Evolutionary conservation across 1,140 invertebrate species (phyloP).

Genomic region (Drosophila lacteicornis): DNA sequence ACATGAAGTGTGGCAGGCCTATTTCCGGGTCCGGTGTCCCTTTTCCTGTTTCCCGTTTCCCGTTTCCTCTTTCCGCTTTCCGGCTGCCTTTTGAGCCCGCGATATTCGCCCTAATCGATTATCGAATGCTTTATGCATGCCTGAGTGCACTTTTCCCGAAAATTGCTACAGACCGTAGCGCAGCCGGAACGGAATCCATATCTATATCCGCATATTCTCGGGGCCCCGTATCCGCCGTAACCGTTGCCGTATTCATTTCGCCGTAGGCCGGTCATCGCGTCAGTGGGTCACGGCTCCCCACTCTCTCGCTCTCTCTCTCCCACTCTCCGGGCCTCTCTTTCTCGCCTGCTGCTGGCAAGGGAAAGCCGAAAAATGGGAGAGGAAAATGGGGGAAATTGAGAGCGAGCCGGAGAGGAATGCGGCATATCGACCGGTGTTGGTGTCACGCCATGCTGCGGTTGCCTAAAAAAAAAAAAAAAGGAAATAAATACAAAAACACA

Average conservation of each 20-base stretch:
- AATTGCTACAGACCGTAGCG: conserved; percentile 13
- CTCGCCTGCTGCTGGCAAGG: not conserved
- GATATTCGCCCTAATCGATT: conserved; percentile 28
- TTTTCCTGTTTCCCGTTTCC: conserved; percentile 12
- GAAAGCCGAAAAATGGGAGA: conserved; percentile 23
- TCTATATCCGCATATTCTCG: conserved; percentile 17
- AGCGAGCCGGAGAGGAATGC: conserved; percentile 62
- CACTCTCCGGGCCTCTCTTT: not conserved
- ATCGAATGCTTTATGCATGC: conserved; percentile 30
- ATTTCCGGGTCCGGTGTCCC: conserved; percentile 24
- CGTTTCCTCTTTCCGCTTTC: conserved; percentile 4
- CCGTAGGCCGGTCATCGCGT: conserved; percentile 47
- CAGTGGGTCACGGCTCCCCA: conserved; percentile 47
- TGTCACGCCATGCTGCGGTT: conserved; percentile 62
- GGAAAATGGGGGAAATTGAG: conserved; percentile 30
- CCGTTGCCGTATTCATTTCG: conserved; percentile 2
- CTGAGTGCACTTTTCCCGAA: conserved; percentile 31
- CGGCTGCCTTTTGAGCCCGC: conserved; percentile 9
- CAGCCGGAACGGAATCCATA: conserved; percentile 16
- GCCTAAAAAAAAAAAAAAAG: conserved; percentile 37
- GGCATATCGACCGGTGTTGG: conserved; percentile 72
- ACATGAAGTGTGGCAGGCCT: conserved; percentile 11
- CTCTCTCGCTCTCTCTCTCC: conserved; percentile 1
- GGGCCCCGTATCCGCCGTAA: conserved; percentile 9
- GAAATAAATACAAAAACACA: conserved; percentile 4